These are phyloP conservation scores for Sesia bembeciformis DNA, from an alignment of 2,888 invertebrate genomes.

Conservation along the genomic window DNA sequence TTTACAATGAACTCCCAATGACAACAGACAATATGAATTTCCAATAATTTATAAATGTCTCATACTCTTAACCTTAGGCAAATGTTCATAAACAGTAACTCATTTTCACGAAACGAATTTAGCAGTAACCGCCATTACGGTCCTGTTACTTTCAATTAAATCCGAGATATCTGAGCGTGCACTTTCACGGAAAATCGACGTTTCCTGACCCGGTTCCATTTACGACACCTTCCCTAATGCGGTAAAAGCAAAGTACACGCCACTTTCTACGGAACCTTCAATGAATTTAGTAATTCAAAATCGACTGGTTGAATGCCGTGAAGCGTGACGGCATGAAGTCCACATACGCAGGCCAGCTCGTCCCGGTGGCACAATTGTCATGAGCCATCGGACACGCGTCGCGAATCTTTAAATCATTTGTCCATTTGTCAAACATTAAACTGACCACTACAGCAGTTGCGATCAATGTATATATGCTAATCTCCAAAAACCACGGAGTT, in stretches of 20 bases:
- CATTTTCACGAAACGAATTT: no score
- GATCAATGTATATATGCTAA: no score
- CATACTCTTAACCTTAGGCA: no score
- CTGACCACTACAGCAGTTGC: no score
- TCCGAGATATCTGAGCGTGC: slow-evolving; percentile 13
- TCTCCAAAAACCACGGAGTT: no score
- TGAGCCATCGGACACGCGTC: background rate
- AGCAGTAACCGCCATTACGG: background rate
- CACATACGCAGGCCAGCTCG: background rate
- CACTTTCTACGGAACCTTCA: slow-evolving; percentile 26
- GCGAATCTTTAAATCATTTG: background rate
- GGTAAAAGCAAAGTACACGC: slow-evolving; percentile 21
- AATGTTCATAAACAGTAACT: no score
- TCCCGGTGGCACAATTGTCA: background rate
- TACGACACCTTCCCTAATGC: slow-evolving; percentile 18
- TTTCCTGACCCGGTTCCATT: slow-evolving; percentile 22
- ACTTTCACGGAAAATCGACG: slow-evolving; percentile 36
- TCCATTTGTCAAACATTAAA: background rate
- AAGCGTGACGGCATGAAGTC: background rate
- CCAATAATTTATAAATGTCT: no score
- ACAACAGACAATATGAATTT: no score
- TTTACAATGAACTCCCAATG: no score
- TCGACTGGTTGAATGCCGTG: background rate
- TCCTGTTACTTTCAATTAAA: slow-evolving; percentile 2
- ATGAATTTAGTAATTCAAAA: background rate